Evolutionary conservation across 2,888 invertebrate species (phyloP).

Genomic region (Poecilobothrus nobilitatus): DNA sequence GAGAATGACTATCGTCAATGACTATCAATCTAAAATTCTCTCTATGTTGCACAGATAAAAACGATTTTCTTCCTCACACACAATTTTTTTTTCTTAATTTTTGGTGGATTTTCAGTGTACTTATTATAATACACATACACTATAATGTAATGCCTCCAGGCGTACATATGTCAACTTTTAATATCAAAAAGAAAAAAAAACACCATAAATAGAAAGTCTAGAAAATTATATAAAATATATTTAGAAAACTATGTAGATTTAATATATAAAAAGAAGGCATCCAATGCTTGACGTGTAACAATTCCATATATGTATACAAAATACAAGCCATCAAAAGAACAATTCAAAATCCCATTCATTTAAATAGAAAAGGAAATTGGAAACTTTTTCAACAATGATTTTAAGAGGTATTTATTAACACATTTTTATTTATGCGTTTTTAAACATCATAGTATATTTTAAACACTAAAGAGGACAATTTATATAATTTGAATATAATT

Average conservation of each 20-base stretch:
- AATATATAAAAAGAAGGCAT: neutral
- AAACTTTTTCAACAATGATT: neutral
- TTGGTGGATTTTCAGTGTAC: neutral
- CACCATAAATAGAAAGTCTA: neutral
- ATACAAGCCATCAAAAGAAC: neutral
- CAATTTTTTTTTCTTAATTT: neutral
- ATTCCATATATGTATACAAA: neutral
- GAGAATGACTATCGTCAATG: neutral
- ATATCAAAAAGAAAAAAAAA: conserved; percentile 19
- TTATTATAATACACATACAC: neutral
- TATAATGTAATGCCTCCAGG: conserved; percentile 28
- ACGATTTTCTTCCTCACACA: neutral
- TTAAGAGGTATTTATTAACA: neutral
- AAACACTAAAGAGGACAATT: neutral
- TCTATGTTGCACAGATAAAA: neutral
- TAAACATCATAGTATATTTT: too few species aligned
- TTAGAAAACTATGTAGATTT: neutral
- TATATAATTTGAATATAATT: conserved; percentile 10
- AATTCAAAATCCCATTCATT: neutral
- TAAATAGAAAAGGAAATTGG: neutral
- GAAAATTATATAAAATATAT: neutral
- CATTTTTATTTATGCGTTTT: too few species aligned
- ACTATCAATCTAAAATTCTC: neutral
- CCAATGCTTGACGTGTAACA: neutral
- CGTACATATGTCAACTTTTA: conserved; percentile 44